Evolutionary conservation across 2,888 invertebrate species (phyloP).

Genomic region (Micoletzkya japonica): DNA sequence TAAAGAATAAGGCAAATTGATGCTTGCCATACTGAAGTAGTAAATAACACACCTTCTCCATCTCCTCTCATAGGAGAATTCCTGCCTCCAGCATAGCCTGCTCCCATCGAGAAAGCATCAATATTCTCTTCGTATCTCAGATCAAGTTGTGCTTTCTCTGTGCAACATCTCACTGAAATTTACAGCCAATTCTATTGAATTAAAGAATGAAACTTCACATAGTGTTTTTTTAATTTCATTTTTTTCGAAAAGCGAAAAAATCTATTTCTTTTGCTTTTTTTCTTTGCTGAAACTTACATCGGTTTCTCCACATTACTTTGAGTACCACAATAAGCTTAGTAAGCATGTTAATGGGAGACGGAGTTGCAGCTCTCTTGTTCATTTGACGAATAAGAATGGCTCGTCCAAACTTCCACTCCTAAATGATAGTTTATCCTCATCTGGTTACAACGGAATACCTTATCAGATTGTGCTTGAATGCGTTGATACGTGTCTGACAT

Average conservation of each 20-base stretch:
- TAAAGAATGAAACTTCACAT: not conserved
- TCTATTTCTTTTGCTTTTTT: not conserved
- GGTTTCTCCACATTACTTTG: slow-evolving; percentile 61
- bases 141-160: slow-evolving; percentile 62
- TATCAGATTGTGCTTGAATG: slow-evolving; percentile 94
- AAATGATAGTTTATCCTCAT: not conserved
- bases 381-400: slow-evolving; percentile 97
- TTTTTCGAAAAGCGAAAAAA: not conserved
- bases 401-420: slow-evolving; percentile 97
- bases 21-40: too few relatives aligned
- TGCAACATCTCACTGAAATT: slow-evolving; percentile 61
- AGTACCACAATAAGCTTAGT: slow-evolving; percentile 71
- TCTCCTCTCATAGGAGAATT: slow-evolving; percentile 43
- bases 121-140: slow-evolving; percentile 63
- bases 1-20: too few relatives aligned
- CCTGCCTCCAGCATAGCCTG: slow-evolving; percentile 51
- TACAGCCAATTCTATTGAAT: not conserved
- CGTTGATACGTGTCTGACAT: slow-evolving; percentile 99
- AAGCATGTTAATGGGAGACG: slow-evolving; percentile 93
- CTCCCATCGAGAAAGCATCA: slow-evolving; percentile 63
- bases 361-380: slow-evolving; percentile 95
- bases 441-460: slow-evolving; percentile 64
- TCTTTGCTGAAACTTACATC: slow-evolving; percentile 46
- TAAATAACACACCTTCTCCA: slow-evolving; percentile 40
- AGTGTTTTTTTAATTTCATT: not conserved